Evolutionary conservation across 2,797 vertebrate species (phyloP).

Genomic region (Stomatorhinus walkeri): DNA sequence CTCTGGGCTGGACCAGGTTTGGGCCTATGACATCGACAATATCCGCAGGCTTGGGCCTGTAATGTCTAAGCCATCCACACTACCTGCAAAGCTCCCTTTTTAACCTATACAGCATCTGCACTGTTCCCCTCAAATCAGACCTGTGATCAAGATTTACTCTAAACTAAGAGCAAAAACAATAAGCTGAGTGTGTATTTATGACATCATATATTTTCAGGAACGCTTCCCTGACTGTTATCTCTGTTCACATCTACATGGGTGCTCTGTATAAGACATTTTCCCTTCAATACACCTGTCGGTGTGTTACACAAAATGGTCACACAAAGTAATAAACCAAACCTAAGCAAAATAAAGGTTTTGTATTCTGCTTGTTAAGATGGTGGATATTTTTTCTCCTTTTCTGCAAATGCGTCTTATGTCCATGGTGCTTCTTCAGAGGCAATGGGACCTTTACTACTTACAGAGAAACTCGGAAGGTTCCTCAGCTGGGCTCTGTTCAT

Average conservation of each 20-base stretch:
- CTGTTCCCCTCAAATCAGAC: background rate
- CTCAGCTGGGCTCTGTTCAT: background rate
- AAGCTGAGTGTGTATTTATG: background rate
- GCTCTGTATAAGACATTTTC: background rate
- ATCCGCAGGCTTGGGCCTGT: conserved; percentile 24
- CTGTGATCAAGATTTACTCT: background rate
- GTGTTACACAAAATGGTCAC: background rate
- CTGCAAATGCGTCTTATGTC: background rate
- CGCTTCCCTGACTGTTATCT: background rate
- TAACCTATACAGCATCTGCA: background rate
- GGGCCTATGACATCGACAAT: conserved; percentile 55
- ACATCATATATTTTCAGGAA: background rate
- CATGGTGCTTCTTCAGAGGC: background rate
- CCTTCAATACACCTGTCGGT: background rate
- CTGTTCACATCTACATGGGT: background rate
- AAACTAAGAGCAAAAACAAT: background rate
- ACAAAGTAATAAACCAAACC: background rate
- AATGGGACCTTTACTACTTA: background rate
- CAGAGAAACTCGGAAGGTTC: background rate
- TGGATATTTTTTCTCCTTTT: background rate
- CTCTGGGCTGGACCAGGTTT: conserved; percentile 54
- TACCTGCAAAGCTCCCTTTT: conserved; percentile 28
- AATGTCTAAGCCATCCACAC: background rate
- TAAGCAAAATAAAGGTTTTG: conserved; percentile 1
- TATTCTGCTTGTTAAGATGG: background rate